Conservation (phyloP, 2,888 invertebrate genomes). For the Melangyna quadrimaculata region DNA sequence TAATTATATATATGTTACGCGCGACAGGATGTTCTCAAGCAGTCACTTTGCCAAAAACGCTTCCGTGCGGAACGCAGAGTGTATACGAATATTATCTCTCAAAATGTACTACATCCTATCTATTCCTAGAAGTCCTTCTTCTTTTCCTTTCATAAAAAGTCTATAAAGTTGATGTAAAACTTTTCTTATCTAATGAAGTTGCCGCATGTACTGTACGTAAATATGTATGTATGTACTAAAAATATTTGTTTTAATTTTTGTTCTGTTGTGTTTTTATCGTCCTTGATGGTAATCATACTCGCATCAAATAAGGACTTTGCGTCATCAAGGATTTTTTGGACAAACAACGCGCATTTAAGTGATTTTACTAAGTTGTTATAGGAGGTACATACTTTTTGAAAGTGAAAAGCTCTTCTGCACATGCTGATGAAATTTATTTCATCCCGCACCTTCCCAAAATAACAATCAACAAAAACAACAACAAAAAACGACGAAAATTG, state of each 20-base stretch:
- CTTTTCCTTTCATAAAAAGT: not conserved
- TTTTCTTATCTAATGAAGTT: constrained; percentile 54
- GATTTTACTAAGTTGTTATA: constrained; percentile 47
- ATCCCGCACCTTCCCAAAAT: not conserved
- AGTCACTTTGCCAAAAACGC: constrained; percentile 46
- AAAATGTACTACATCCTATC: not conserved
- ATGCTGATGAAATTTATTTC: constrained; percentile 9
- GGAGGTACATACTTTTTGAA: too few species aligned
- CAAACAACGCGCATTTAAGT: constrained; percentile 26
- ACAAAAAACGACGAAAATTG: constrained; percentile 8
- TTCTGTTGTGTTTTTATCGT: not conserved
- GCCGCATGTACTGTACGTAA: not conserved
- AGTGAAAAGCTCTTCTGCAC: not conserved
- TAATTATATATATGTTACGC: constrained; percentile 66
- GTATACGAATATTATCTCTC: not conserved
- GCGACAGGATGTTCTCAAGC: constrained; percentile 53
- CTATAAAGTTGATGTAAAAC: constrained; percentile 51
- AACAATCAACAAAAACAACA: constrained; percentile 2
- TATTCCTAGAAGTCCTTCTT: not conserved
- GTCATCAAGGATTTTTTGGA: constrained; percentile 7
- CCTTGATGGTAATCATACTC: constrained; percentile 15
- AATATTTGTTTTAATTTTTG: not conserved
- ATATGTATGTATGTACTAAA: not conserved
- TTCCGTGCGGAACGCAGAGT: constrained; percentile 43
- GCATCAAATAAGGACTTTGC: not conserved